Conservation (phyloP, 2,888 invertebrate species). For the Epinotia nisella region DNA sequence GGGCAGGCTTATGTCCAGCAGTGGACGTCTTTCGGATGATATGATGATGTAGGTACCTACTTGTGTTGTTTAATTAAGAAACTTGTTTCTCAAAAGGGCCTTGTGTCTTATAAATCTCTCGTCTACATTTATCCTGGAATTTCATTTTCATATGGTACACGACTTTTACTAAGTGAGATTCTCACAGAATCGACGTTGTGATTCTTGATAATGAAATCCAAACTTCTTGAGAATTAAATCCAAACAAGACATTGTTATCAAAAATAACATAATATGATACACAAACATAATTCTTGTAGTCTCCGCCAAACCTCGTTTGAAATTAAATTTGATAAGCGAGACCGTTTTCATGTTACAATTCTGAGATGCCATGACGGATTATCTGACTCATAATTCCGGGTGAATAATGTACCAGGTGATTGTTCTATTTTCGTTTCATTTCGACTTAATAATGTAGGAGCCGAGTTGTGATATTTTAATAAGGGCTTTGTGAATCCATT, state of each 20-base stretch:
- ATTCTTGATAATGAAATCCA: slow-evolving; percentile 4
- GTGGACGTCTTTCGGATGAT: no score
- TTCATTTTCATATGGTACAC: not conserved
- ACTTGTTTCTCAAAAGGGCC: not conserved
- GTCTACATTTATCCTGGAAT: not conserved
- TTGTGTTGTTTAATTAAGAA: not conserved
- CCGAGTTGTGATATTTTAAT: slow-evolving; percentile 20
- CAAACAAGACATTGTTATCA: slow-evolving; percentile 19
- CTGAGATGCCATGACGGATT: slow-evolving; percentile 39
- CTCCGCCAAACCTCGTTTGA: slow-evolving; percentile 19
- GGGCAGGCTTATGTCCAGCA: no score
- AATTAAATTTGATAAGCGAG: slow-evolving; percentile 35
- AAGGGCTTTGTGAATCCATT: slow-evolving; percentile 6
- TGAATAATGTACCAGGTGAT: slow-evolving; percentile 33
- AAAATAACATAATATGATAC: slow-evolving; percentile 12
- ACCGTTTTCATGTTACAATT: slow-evolving; percentile 26
- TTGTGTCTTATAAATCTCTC: not conserved
- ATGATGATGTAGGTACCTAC: no score
- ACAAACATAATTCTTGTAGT: not conserved
- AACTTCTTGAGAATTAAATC: slow-evolving; percentile 10
- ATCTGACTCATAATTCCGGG: slow-evolving; percentile 34
- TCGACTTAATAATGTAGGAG: slow-evolving; percentile 23
- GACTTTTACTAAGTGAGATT: not conserved
- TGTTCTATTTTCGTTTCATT: slow-evolving; percentile 41
- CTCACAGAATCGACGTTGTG: not conserved